Base-by-base conservation (phyloP, 2,113 vertebrate species). In the Labeo catla region DNA sequence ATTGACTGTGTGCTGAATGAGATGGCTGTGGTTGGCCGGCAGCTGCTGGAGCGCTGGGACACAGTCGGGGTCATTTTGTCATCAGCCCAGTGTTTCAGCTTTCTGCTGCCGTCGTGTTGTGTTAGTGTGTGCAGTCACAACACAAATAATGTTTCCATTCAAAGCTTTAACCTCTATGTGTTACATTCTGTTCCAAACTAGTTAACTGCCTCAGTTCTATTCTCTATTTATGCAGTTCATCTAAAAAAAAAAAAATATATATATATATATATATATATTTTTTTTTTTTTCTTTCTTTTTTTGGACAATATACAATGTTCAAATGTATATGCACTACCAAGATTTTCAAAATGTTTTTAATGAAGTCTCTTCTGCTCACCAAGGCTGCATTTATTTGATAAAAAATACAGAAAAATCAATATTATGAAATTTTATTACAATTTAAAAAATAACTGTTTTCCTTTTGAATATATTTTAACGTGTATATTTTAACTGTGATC, bases 1-100 rank as follows among this genome's bases (percentile, higher is more conserved):
- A 52, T 54, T 52, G 49, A 52, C 49, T 54, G 49, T 76, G 49
- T 52, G 74, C 47, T 77, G 49, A 76, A 76, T 76, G 73, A 76
- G n/a, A 4, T 4, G 7, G 34, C 34, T 68, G 65, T 68, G 66
- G 34, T 19, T 19, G 54, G 52, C 6, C 54, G 6, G 57, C 57
- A 21, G 57, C 57, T 57, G 54, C 54, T 21, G 57, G 3, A 59
- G 19, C 6, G 8, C 66, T 2, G 36, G 36, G 68, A 72, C 68
- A 11, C 36, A 9, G 16, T 73, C 70, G 45, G 70, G 39, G 70
- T 45, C 70, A 43, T 21, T 43, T 72, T 36, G 45, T 1, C 19
- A 6, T 21, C 68, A 45, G 45, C 15, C 39, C 68, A 43, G 8
- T 72, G 68, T 72, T 72, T 72, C 68, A 72, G 68, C 68, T 72